Conservation (phyloP, 2,888 invertebrate species). For the Tetragonula carbonaria region DNA sequence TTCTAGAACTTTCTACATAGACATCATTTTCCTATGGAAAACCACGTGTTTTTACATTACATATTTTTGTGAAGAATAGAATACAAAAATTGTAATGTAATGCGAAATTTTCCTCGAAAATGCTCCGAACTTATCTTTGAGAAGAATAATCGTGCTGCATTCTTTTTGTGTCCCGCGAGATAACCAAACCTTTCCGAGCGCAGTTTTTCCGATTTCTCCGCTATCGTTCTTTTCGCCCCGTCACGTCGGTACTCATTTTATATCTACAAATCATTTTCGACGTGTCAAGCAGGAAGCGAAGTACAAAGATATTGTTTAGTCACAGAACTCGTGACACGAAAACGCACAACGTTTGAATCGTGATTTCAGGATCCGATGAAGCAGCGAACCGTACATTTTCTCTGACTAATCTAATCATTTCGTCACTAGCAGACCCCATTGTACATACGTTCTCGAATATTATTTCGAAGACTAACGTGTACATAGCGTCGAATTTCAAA, state of each 20-base stretch:
- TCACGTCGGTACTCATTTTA: background rate
- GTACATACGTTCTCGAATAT: background rate
- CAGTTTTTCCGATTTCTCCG: background rate
- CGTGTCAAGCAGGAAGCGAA: background rate
- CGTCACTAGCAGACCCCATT: conserved; percentile 1
- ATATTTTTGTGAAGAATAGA: too few species aligned
- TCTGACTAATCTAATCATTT: conserved; percentile 14
- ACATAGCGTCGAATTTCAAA: background rate
- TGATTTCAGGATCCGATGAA: background rate
- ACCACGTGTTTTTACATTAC: too few species aligned
- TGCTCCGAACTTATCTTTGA: background rate
- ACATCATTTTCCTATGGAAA: too few species aligned
- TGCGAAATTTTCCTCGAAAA: background rate
- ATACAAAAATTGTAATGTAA: background rate
- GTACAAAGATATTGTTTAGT: background rate
- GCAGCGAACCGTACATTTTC: conserved; percentile 13
- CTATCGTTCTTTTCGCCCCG: background rate
- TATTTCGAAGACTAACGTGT: background rate
- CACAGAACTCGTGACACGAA: background rate
- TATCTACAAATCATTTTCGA: background rate
- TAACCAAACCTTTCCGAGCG: background rate
- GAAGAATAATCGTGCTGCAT: background rate
- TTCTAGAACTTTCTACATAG: too few species aligned
- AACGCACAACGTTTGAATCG: background rate
- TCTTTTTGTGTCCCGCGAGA: too few species aligned